Evolutionary conservation across 2,888 invertebrate genomes (phyloP), one percentile per base, ranked within the genome.

Genomic region (Portevinia maculata): DNA sequence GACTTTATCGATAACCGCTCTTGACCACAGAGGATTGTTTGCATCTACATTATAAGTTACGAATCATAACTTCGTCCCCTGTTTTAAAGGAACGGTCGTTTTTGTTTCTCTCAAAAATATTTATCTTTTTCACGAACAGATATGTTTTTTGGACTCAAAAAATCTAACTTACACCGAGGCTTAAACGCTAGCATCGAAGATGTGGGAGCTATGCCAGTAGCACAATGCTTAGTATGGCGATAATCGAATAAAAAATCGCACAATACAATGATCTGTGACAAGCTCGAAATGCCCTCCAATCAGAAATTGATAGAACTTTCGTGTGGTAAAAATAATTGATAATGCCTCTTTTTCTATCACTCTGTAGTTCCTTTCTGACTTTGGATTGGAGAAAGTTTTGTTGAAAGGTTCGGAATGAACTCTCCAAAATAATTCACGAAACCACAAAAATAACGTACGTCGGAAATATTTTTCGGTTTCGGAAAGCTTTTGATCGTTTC

Each of bases 241-340:
- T 53, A 65, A 24, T 53, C 21, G 11, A 46, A 24, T n/a, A 50
- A 28, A 50, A 50, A 50, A 15, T 17, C 17, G 4, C 17, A 17
- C 15, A 41, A 41, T 6, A 28, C 5, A 9, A 71, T 89, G 87
- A 76, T 90, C 89, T 1, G 89, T 90, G 7, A 86, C 46, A 9
- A 90, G 76, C 0, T 84, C 86, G 84, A 91, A 91, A 3, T 85
- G 65, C 1, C 88, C 78, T 11, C 90, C 90, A 76, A 86, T 88
- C 1, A 90, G 28, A 81, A 88, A 91, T 3, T 87, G 84, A 65
- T 88, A 86, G 74, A 91, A 91, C 81, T 87, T 86, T 30, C 85
- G 85, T 3, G 89, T 86, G 2, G 86, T 88, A 57, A 84, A 90
- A 19, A 88, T 71, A 9, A 90, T 84, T 8, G 86, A 17, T 5